A percentile compares a stretch with the other conserved stretches of the same genome.
phyloP scores from a whole-genome alignment of 2,888 invertebrate species.

The Cryptocephalus primarius region DNA sequence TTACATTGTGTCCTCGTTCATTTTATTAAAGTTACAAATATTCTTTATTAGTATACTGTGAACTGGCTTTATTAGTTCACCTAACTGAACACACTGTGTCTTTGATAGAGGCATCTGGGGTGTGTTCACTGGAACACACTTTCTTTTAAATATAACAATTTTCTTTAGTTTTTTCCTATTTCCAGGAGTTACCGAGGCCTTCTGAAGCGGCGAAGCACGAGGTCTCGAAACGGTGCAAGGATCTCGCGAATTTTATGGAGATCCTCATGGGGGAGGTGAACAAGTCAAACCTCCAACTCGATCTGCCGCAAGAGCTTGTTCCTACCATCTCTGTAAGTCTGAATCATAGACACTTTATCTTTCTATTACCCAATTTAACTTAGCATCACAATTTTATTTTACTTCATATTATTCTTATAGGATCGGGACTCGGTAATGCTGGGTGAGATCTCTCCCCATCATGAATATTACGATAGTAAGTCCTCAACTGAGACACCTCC shows the following conservation, averaged over 20 bases:
- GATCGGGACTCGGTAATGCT: conserved; percentile 73
- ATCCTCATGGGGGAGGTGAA: conserved; percentile 57
- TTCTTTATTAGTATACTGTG: too few species aligned
- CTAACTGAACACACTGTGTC: too few species aligned
- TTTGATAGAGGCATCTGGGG: too few species aligned
- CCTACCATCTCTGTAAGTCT: conserved; percentile 52
- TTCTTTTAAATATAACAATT: too few species aligned
- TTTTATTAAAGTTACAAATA: too few species aligned
- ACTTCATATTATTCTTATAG: conserved; percentile 31
- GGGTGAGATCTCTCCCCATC: conserved; percentile 76
- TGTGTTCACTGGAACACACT: too few species aligned
- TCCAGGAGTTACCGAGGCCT: conserved; percentile 28
- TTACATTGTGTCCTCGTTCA: too few species aligned
- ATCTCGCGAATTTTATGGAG: conserved; percentile 66
- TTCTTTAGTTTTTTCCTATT: too few species aligned
- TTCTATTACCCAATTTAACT: conserved; percentile 1
- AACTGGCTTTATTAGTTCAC: too few species aligned
- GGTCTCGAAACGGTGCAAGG: conserved; percentile 59
- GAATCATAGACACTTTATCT: conserved; percentile 9
- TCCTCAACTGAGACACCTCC: conserved; percentile 70
- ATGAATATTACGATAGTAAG: conserved; percentile 68
- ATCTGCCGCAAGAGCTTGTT: conserved; percentile 51
- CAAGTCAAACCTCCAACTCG: conserved; percentile 45
- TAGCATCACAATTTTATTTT: background rate
- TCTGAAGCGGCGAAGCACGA: conserved; percentile 50